Base-by-base conservation (phyloP, 2,797 vertebrate species). In the Sebastes nivosus region DNA sequence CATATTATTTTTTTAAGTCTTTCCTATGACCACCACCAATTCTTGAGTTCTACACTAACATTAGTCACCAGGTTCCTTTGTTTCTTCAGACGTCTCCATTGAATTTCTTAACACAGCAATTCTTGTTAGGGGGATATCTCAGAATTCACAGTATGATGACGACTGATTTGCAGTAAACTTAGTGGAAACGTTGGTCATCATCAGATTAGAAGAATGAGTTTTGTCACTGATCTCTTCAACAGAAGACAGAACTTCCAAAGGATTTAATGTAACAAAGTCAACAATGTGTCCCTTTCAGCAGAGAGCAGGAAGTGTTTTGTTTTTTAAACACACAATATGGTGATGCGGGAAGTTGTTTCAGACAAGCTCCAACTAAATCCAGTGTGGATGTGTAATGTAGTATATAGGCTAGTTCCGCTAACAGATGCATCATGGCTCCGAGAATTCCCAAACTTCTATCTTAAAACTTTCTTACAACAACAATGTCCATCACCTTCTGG, bases 61-160 rank as follows among this genome's bases (percentile, higher is more conserved):
- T 69, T 77, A 71, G 36, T 89, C 66, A 85, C 14, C 10, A 5
- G 11, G 38, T 80, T 81, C 11, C 16, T n/a, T 55, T 18, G 4
- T 73, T 54, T 59, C 8, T 46, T 65, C 25, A 5, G 8, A 5
- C 13, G 3, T 74, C 50, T 22, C 20, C 9, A 52, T 20, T 50
- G 18, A 50, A 50, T 50, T 20, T 38, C 1, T 4, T n/a, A 42
- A 14, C 13, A 20, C 14, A 27, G 0, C 12, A 30, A 4, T 82
- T 85, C 71, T 42, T 64, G 11, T 58, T 6, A 52, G 0, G 18
- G 13, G 5, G 13, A 50, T 54, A 38, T 70, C 8, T 66, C 55
- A 52, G 16, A 65, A 59, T 57, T 46, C 2, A 50, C 1, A 0
- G 6, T 8, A 30, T 14, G 6, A 7, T 32, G 8, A 64, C 3